These are phyloP conservation scores for Barbus barbus DNA, from an alignment of 2,113 vertebrate species.

Conservation along the genomic window DNA sequence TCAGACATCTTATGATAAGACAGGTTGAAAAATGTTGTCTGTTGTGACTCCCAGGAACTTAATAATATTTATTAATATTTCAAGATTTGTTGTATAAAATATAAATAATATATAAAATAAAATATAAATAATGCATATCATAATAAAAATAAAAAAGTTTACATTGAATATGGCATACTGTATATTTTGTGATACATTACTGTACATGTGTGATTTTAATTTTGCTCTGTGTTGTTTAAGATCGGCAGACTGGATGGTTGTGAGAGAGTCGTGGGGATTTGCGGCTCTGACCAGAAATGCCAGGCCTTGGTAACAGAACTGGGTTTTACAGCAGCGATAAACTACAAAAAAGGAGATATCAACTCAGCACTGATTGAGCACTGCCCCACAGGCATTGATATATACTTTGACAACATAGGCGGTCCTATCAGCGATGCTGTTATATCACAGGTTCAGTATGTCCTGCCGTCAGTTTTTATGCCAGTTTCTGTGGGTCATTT, in stretches of 20 bases:
- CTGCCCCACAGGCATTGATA: slow-evolving; percentile 86
- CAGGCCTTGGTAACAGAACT: slow-evolving; percentile 82
- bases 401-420: slow-evolving; percentile 97
- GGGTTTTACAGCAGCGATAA: slow-evolving; percentile 86
- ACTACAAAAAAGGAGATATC: slow-evolving; percentile 83
- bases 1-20: too few species aligned
- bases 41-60: too few species aligned
- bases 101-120: too few species aligned
- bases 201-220: neutral
- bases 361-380: slow-evolving; percentile 73
- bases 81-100: too few species aligned
- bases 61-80: too few species aligned
- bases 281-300: slow-evolving; percentile 90
- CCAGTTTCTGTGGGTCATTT: neutral
- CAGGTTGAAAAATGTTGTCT: too few species aligned
- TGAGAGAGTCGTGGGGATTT: slow-evolving; percentile 88
- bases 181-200: too few species aligned
- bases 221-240: slow-evolving; percentile 61
- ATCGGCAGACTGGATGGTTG: slow-evolving; percentile 89
- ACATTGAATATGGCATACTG: too few species aligned
- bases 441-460: slow-evolving; percentile 74
- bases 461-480: neutral
- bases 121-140: too few species aligned
- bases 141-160: too few species aligned
- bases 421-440: slow-evolving; percentile 87